Conservation (phyloP, 2,797 vertebrate genomes). For the Acrossocheilus fasciatus region DNA sequence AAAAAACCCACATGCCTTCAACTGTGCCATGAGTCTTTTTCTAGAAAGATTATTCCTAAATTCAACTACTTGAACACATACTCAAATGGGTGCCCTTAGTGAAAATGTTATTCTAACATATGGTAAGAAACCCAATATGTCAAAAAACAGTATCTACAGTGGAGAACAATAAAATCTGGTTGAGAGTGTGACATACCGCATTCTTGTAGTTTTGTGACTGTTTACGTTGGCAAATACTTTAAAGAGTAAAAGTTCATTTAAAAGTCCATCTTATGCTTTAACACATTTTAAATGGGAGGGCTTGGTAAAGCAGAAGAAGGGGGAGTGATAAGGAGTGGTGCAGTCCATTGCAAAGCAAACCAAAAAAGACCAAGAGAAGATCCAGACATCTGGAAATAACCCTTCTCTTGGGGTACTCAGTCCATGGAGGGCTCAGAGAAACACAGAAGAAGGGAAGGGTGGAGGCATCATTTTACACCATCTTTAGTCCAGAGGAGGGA, state of each 20-base stretch:
- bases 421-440: conserved; percentile 83
- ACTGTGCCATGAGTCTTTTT: conserved; percentile 13
- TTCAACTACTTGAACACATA: conserved; percentile 8
- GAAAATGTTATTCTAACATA: conserved; percentile 45
- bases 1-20: neutral
- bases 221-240: conserved; percentile 91
- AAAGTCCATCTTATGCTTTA: conserved; percentile 96
- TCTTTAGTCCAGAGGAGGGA: conserved; percentile 75
- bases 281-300: conserved; percentile 80
- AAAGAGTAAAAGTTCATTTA: conserved; percentile 93
- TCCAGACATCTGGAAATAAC: conserved; percentile 65
- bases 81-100: neutral
- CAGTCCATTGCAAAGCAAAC: conserved; percentile 79
- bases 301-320: conserved; percentile 85
- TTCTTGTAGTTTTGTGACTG: conserved; percentile 94
- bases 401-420: conserved; percentile 88
- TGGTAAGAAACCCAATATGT: conserved; percentile 55
- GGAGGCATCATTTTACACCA: conserved; percentile 83
- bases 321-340: conserved; percentile 73
- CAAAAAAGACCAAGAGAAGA: conserved; percentile 63
- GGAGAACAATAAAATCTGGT: conserved; percentile 87
- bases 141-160: conserved; percentile 81
- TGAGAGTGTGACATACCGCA: conserved; percentile 98
- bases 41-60: neutral
- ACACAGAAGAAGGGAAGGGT: conserved; percentile 58